These are phyloP conservation scores for Sciurus carolinensis DNA, from an alignment of 2,797 vertebrate genomes.

Conservation along the genomic window DNA sequence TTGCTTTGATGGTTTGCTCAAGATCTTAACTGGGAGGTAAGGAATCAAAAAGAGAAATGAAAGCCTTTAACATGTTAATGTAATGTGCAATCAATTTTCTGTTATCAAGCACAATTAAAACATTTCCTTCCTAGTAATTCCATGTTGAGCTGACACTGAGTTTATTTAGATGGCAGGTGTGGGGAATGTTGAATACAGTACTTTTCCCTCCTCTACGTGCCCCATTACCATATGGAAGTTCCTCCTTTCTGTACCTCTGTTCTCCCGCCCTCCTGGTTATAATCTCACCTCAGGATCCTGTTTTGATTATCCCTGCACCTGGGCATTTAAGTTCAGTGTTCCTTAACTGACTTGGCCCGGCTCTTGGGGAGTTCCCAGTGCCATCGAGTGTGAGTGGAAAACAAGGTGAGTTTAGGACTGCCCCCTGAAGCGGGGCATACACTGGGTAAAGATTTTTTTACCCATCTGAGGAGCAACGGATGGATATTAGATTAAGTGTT, in stretches of 20 bases:
- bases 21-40: not conserved
- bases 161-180: not conserved
- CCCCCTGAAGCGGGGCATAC: not conserved
- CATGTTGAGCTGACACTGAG: not conserved
- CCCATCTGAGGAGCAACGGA: too few relatives aligned
- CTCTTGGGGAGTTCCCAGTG: not conserved
- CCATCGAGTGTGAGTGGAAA: not conserved
- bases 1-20: slow-evolving; percentile 17
- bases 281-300: not conserved
- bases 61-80: not conserved
- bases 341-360: not conserved
- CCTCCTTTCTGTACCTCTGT: not conserved
- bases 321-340: not conserved
- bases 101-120: slow-evolving; percentile 24
- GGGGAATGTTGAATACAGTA: not conserved
- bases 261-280: not conserved
- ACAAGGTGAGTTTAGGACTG: not conserved
- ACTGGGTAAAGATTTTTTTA: not conserved
- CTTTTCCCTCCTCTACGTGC: not conserved
- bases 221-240: not conserved
- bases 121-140: not conserved
- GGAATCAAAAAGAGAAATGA: slow-evolving; percentile 29
- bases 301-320: not conserved
- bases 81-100: not conserved
- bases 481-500: not conserved